These are phyloP conservation scores for Anadara kagoshimensis DNA, from an alignment of 1,140 invertebrate genomes.

Conservation along the genomic window DNA sequence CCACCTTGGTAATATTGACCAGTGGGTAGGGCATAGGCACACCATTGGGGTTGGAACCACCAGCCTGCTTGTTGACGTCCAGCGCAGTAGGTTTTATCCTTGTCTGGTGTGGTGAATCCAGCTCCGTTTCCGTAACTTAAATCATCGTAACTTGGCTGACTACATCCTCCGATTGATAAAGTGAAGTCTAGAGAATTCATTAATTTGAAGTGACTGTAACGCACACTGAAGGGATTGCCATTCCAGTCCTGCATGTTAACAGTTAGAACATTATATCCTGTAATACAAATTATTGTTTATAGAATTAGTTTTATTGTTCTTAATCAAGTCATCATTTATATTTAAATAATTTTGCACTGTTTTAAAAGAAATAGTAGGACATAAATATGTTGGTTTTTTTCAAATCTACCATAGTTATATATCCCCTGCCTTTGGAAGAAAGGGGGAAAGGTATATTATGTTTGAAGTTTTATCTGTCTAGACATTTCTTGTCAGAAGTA, in stretches of 20 bases:
- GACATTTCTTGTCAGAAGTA: too few relatives aligned
- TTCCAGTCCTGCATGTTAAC: slow-evolving; percentile 54
- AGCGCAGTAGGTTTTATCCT: slow-evolving; percentile 54
- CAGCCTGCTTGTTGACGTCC: slow-evolving; percentile 50
- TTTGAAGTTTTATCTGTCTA: too few relatives aligned
- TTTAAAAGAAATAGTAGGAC: neutral
- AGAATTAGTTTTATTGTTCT: neutral
- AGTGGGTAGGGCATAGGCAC: slow-evolving; percentile 54
- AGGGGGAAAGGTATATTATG: too few relatives aligned
- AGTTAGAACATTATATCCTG: slow-evolving; percentile 53
- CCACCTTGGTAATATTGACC: slow-evolving; percentile 61
- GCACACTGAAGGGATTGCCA: slow-evolving; percentile 30
- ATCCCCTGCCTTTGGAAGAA: too few relatives aligned
- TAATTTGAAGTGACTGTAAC: slow-evolving; percentile 52
- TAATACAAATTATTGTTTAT: neutral
- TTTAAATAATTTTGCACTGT: neutral
- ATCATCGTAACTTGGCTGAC: slow-evolving; percentile 3
- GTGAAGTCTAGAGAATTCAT: slow-evolving; percentile 10
- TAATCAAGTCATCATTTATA: neutral
- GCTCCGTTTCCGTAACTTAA: slow-evolving; percentile 15
- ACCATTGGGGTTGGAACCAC: slow-evolving; percentile 64
- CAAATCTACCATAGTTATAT: neutral
- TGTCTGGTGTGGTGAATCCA: slow-evolving; percentile 50
- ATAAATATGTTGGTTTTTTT: neutral
- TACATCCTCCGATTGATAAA: slow-evolving; percentile 30